Percentiles rank a stretch among this genome's conserved stretches.
These are phyloP conservation scores for Panurus biarmicus DNA, from an alignment of 2,113 vertebrate species.

Conservation along the genomic window DNA sequence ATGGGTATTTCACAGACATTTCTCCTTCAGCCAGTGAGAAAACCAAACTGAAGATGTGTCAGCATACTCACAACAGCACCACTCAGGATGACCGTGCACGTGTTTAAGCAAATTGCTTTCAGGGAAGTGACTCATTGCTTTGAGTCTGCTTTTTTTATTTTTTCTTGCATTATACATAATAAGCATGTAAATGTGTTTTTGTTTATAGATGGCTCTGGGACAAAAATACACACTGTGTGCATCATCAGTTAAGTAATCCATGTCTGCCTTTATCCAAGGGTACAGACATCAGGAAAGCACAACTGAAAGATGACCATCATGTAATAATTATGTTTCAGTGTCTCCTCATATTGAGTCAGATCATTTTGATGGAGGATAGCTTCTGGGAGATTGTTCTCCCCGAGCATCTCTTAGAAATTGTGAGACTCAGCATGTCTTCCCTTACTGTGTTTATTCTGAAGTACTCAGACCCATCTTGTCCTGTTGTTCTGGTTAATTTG, in stretches of 20 bases:
- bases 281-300: background rate
- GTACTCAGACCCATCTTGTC: background rate
- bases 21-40: background rate
- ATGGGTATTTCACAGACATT: background rate
- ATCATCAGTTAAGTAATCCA: background rate
- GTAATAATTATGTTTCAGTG: background rate
- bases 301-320: background rate
- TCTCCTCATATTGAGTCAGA: background rate
- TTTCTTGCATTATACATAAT: background rate
- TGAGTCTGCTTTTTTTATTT: background rate
- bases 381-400: background rate
- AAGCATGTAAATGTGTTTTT: background rate
- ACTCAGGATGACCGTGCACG: background rate
- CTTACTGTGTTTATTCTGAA: background rate
- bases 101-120: background rate
- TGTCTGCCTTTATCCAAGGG: background rate
- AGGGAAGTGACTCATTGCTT: conserved; percentile 1
- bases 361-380: background rate
- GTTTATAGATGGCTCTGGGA: background rate
- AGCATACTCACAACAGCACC: background rate
- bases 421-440: background rate
- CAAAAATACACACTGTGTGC: background rate
- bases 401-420: background rate
- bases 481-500: background rate
- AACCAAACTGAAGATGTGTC: background rate